Base-by-base conservation (phyloP, 2,113 vertebrate genomes). In the Pionites leucogaster region DNA sequence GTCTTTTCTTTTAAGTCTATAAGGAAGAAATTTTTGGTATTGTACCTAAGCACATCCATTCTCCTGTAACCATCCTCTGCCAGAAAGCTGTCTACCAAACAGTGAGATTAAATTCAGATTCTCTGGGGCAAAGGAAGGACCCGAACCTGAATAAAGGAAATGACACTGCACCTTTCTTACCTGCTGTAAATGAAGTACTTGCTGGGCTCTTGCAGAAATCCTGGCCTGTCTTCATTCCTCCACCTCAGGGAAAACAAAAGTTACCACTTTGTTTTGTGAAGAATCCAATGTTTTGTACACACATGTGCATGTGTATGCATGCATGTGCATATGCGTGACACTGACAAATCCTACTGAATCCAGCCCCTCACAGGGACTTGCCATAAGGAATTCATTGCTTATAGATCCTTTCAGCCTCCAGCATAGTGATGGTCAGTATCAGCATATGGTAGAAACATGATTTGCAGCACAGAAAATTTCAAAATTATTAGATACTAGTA, bases 271-370 rank as follows among this genome's bases (percentile, higher is more conserved):
- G 0, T 65, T 88, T 82, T 85, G 18, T 57, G 39, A 82, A 68
- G 62, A 88, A 69, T 41, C 18, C 7, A 4, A 0, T 28, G 33
- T 7, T 13, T 49, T 82, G 28, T 64, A 31, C 62, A 76, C 33
- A 49, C 5, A 4, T 10, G 19, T 60, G 35, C 23, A 25, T 67
- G 50, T 4, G 2, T 42, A 22, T 35, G 20, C 16, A 49, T 16
- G 24, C 0, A 0, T 37, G 35, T 69, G 27, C 19, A 46, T 31
- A 37, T 17, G 9, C 0, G 1, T 69, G n/a, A 60, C 57, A 57
- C 44, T 63, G 29, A 93, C 67, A 76, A 95, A 90, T 28, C 37
- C 20, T 52, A 7, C 42, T 47, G 42, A 62, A 68, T 60, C 33
- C 33, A 85, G 62, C 27, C 18, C 28, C 39, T 86, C 57, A 31